Base-by-base conservation (phyloP, 2,797 vertebrate genomes). In the Podarcis lilfordi region DNA sequence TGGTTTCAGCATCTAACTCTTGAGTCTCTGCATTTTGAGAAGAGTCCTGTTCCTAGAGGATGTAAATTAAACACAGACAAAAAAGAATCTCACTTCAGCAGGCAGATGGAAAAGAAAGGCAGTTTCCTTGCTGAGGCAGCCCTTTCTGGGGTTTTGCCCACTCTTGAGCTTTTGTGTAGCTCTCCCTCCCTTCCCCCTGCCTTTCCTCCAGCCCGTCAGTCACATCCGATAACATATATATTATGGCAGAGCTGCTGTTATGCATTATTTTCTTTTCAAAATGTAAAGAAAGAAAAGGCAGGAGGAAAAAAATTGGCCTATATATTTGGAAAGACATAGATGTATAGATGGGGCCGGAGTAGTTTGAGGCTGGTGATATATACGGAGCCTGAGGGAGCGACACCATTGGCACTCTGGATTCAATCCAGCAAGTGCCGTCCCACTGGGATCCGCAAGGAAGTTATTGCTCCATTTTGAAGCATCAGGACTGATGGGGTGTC, bases 381-480 rank as follows among this genome's bases (percentile, higher is more conserved):
- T 94, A 66, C 37, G 29, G 91, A 7, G 95, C 93, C 8, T 95
- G 4, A 86, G 92, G 95, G 95, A 82, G 87, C 43, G 85, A 27
- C 88, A 17, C 78, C 10, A 40, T 27, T 88, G 90, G 84, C 88
- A 72, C 84, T 82, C 88, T 32, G 80, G 91, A 92, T 91, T 93
- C 92, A 88, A 82, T 89, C 92, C 91, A 23, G 69, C 94, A 91
- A 85, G 91, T 23, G 79, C 80, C 10, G 35, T 55, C 94, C 96
- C 93, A 2, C 89, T 92, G 96, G 95, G 94, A 96, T 94, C 40
- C 6, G 79, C 23, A 2, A 15, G 86, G 94, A 95, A 94, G 94
- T 96, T 95, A 96, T 93, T 96, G 96, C 96, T 96, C 95, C 91
- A 40, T 92, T 89, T 95, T 76, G 95, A 96, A 95, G 95, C 92